A percentile compares a stretch with the other conserved stretches of the same genome.
These are phyloP conservation scores for Blastobasis lacticolella DNA, from an alignment of 2,888 invertebrate genomes.

Conservation along the genomic window DNA sequence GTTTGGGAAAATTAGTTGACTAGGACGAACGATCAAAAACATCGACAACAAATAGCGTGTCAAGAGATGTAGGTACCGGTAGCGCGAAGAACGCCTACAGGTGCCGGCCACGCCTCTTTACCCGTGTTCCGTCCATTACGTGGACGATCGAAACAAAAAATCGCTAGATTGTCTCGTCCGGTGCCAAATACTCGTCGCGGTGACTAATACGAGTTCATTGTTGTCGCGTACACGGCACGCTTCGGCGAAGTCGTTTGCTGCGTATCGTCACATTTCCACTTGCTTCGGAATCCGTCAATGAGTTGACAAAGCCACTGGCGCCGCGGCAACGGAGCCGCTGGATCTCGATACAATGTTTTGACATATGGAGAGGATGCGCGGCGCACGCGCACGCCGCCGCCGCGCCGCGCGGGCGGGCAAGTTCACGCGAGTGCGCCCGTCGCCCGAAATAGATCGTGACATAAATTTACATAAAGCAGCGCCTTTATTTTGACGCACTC, in stretches of 20 bases:
- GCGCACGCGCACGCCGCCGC: slow-evolving; percentile 29
- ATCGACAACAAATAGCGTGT: too few relatives aligned
- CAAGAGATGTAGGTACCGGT: too few relatives aligned
- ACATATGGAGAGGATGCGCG: slow-evolving; percentile 1
- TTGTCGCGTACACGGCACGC: not conserved
- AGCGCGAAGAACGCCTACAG: too few relatives aligned
- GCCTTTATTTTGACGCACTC: slow-evolving; percentile 47
- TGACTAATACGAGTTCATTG: slow-evolving; percentile 21
- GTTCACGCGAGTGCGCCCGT: slow-evolving; percentile 48
- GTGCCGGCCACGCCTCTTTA: not conserved
- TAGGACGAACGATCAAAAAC: too few relatives aligned
- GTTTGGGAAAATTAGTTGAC: too few relatives aligned
- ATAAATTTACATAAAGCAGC: slow-evolving; percentile 68
- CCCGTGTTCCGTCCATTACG: not conserved
- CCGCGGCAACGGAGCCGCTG: too few relatives aligned
- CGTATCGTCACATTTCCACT: too few relatives aligned
- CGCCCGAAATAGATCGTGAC: slow-evolving; percentile 62
- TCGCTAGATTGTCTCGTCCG: slow-evolving; percentile 15
- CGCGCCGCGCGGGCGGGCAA: slow-evolving; percentile 43
- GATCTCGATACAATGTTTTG: not conserved
- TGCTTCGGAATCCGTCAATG: too few relatives aligned
- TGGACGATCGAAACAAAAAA: slow-evolving; percentile 1
- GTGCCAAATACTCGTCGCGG: slow-evolving; percentile 17
- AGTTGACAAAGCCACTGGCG: too few relatives aligned
- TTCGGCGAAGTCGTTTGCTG: too few relatives aligned